Percentiles rank a stretch among this genome's conserved stretches.
Evolutionary conservation across 2,888 invertebrate genomes (phyloP).

Genomic region (Aphrophora alni): DNA sequence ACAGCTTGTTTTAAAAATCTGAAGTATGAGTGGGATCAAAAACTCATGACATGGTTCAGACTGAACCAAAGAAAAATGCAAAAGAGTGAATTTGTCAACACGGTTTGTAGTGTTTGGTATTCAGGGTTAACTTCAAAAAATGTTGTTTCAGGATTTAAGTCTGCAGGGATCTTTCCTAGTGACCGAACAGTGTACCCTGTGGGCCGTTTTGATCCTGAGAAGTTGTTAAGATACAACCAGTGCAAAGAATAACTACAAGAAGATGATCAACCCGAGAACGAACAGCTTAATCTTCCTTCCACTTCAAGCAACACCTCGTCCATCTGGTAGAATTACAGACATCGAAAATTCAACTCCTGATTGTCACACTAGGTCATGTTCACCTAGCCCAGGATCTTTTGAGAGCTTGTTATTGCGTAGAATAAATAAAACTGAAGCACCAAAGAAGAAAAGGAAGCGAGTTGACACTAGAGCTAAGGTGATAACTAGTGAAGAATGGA

Average conservation of each 20-base stretch:
- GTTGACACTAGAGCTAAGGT: too few species aligned
- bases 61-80: slow-evolving; percentile 21
- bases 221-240: background rate
- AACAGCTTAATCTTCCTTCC: too few species aligned
- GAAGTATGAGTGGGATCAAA: slow-evolving; percentile 14
- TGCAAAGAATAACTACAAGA: background rate
- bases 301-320: too few species aligned
- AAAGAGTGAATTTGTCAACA: slow-evolving; percentile 14
- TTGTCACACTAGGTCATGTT: too few species aligned
- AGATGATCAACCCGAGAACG: too few species aligned
- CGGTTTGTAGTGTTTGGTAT: slow-evolving; percentile 7
- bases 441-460: too few species aligned
- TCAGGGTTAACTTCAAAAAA: background rate
- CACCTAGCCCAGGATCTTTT: too few species aligned
- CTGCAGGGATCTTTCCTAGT: background rate
- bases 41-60: background rate
- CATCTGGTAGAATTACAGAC: too few species aligned
- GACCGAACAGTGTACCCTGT: slow-evolving; percentile 15
- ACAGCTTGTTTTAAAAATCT: slow-evolving; percentile 32
- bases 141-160: background rate
- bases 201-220: slow-evolving; percentile 11
- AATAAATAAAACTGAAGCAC: too few species aligned
- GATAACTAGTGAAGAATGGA: too few species aligned
- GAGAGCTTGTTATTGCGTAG: too few species aligned
- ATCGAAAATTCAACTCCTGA: too few species aligned